Conservation (phyloP, 1,140 invertebrate species). For the Uloborus diversus region DNA sequence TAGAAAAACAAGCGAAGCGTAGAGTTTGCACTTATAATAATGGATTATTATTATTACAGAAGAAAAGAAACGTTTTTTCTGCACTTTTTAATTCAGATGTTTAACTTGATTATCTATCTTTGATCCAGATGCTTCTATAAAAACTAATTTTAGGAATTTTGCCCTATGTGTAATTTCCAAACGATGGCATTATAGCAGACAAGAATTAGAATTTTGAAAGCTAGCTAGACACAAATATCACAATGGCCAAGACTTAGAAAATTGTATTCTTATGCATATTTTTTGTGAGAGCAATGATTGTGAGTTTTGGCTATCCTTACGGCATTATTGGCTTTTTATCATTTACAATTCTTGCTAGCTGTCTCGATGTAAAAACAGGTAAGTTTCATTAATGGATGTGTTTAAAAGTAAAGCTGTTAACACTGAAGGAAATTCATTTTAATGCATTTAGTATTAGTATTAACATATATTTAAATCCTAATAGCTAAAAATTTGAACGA, state of each 20-base stretch:
- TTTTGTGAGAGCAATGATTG: slow-evolving; percentile 42
- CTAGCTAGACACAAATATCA: not conserved
- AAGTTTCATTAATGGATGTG: no score
- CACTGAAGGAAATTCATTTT: no score
- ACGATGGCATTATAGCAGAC: no score
- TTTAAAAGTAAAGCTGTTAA: no score
- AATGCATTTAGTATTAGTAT: no score
- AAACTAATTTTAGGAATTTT: no score
- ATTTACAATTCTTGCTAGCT: slow-evolving; percentile 36
- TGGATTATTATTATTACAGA: not conserved
- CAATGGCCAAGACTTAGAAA: not conserved
- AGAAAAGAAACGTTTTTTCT: not conserved
- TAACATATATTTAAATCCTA: no score
- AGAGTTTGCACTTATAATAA: not conserved
- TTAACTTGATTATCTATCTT: no score
- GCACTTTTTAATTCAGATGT: not conserved
- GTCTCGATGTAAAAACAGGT: slow-evolving; percentile 38
- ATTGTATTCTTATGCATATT: slow-evolving; percentile 46
- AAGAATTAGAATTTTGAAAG: no score
- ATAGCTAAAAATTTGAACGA: no score
- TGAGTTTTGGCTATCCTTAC: slow-evolving; percentile 39
- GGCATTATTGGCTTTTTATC: slow-evolving; percentile 42
- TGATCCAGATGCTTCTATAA: no score
- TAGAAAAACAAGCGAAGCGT: slow-evolving; percentile 3
- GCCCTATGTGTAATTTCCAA: no score